Percentiles rank a stretch among this genome's conserved stretches.
These are phyloP conservation scores for Conchocele bisecta DNA, from an alignment of 2,888 invertebrate genomes.

Conservation along the genomic window DNA sequence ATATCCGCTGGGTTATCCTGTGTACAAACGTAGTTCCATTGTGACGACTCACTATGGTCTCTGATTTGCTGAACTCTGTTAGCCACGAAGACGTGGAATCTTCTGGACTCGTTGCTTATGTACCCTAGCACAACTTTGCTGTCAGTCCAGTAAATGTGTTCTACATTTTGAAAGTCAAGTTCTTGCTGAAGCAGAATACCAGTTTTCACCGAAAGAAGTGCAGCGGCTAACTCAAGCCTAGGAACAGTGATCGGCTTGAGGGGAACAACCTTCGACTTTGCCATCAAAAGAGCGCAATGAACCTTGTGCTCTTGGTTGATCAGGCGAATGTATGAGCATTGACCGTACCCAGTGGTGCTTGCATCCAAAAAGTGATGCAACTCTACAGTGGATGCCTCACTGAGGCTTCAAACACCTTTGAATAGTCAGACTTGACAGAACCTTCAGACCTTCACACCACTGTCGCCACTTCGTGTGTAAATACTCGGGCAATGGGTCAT, in stretches of 20 bases:
- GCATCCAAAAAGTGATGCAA: slow-evolving; percentile 56
- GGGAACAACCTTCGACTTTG: slow-evolving; percentile 48
- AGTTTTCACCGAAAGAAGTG: slow-evolving; percentile 39
- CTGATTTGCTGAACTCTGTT: slow-evolving; percentile 36
- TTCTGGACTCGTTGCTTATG: slow-evolving; percentile 18
- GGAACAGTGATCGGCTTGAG: slow-evolving; percentile 54
- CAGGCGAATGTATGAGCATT: slow-evolving; percentile 49
- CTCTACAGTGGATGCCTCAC: slow-evolving; percentile 12
- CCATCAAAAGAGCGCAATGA: slow-evolving; percentile 55
- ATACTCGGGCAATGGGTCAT: slow-evolving; percentile 41
- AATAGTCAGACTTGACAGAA: slow-evolving; percentile 12
- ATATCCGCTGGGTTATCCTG: slow-evolving; percentile 60
- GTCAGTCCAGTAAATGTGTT: slow-evolving; percentile 17
- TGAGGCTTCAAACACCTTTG: slow-evolving; percentile 48
- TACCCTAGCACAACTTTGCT: slow-evolving; percentile 29
- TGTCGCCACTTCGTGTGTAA: slow-evolving; percentile 35
- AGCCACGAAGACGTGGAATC: slow-evolving; percentile 21
- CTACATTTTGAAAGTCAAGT: slow-evolving; percentile 11
- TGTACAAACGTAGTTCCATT: slow-evolving; percentile 59
- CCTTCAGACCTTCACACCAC: slow-evolving; percentile 34
- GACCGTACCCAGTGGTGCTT: slow-evolving; percentile 43
- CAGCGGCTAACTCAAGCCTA: slow-evolving; percentile 52
- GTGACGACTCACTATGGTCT: slow-evolving; percentile 31
- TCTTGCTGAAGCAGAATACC: slow-evolving; percentile 12
- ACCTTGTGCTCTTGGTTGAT: too few species aligned